These are phyloP conservation scores for Cactoblastis cactorum DNA, from an alignment of 2,888 invertebrate species.

Conservation along the genomic window DNA sequence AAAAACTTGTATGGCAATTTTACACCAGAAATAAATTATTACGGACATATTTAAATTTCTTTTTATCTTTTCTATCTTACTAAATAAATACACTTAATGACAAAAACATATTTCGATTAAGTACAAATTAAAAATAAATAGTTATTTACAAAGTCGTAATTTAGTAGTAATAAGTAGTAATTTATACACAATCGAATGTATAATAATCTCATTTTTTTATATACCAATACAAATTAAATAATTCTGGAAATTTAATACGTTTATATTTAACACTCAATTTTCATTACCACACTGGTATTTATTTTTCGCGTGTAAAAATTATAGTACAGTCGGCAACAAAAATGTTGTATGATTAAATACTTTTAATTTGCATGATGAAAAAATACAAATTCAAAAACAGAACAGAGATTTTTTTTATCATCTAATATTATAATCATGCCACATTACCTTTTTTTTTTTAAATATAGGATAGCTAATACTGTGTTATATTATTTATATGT, in stretches of 20 bases:
- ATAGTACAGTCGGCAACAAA: too few species aligned
- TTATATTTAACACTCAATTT: not conserved
- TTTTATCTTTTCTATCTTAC: slow-evolving; percentile 5
- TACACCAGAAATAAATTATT: too few species aligned
- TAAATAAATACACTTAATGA: slow-evolving; percentile 25
- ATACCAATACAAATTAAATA: not conserved
- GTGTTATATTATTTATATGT: slow-evolving; percentile 10
- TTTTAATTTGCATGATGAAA: too few species aligned
- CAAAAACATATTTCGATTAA: slow-evolving; percentile 33
- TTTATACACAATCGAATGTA: not conserved
- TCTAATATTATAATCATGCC: too few species aligned
- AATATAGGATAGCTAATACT: slow-evolving; percentile 16
- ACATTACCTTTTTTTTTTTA: not conserved
- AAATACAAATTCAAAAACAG: too few species aligned
- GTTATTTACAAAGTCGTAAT: slow-evolving; percentile 33
- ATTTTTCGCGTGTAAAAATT: too few species aligned
- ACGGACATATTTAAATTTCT: too few species aligned
- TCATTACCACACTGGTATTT: too few species aligned
- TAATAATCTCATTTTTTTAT: slow-evolving; percentile 2
- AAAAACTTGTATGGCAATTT: too few species aligned
- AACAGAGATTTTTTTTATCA: not conserved
- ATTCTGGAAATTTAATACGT: not conserved
- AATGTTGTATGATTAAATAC: too few species aligned
- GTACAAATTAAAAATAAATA: slow-evolving; percentile 56
- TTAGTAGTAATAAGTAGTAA: slow-evolving; percentile 4